A percentile compares a stretch with the other conserved stretches of the same genome.
These are phyloP conservation scores for Eupsilia transversa DNA, from an alignment of 2,888 invertebrate species.

Conservation along the genomic window DNA sequence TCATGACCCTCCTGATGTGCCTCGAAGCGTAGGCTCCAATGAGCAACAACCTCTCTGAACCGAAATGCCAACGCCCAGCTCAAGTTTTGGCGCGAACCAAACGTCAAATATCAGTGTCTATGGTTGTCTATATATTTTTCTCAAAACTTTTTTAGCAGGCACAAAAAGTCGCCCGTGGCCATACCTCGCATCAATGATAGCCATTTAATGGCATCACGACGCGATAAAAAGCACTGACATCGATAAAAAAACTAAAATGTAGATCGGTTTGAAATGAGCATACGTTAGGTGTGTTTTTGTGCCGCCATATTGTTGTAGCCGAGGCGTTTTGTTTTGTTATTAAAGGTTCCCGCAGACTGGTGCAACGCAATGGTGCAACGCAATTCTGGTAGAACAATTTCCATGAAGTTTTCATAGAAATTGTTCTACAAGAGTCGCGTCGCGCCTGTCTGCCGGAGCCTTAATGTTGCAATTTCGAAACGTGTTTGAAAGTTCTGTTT, in stretches of 20 bases:
- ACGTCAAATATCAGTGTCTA: constrained; percentile 68
- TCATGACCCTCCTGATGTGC: constrained; percentile 24
- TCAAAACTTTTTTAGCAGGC: constrained; percentile 68
- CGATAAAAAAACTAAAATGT: constrained; percentile 74
- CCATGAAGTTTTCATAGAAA: background rate
- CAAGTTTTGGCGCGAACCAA: constrained; percentile 61
- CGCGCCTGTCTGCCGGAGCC: background rate
- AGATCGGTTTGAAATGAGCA: constrained; percentile 74
- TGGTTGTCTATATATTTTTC: constrained; percentile 63
- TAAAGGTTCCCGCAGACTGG: background rate
- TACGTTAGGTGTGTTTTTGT: constrained; percentile 65
- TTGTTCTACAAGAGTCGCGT: background rate
- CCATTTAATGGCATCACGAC: constrained; percentile 78
- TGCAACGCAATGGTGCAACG: background rate
- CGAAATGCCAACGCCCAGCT: constrained; percentile 34
- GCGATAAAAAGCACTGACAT: constrained; percentile 65
- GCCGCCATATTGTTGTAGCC: constrained; percentile 59
- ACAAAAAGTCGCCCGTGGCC: constrained; percentile 74
- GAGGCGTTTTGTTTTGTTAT: constrained; percentile 62
- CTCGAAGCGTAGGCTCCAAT: constrained; percentile 24
- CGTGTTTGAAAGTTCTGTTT: constrained; percentile 34
- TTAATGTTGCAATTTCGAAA: constrained; percentile 56
- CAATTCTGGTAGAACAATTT: background rate
- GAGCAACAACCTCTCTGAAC: constrained; percentile 48
- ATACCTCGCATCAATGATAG: constrained; percentile 80